These are phyloP conservation scores for Acanthosepion pharaonis DNA, from an alignment of 2,888 invertebrate genomes.

Conservation along the genomic window DNA sequence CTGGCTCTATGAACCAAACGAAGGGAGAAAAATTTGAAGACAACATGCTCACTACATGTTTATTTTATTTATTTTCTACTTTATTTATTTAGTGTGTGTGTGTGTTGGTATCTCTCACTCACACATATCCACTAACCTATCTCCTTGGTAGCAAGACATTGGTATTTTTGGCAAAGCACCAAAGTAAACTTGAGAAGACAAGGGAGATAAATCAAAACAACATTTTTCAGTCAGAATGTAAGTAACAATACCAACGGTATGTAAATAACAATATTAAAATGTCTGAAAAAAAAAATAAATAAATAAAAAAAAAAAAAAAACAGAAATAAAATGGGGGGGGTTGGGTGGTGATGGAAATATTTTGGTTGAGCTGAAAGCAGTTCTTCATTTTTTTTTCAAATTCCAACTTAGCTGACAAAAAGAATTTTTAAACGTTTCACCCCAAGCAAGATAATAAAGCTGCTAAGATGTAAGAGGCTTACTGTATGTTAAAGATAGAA, in stretches of 20 bases:
- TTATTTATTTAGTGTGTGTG: not conserved
- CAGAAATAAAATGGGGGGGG: too few species aligned
- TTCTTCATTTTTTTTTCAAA: too few species aligned
- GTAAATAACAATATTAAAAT: not conserved
- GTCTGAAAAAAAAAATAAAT: not conserved
- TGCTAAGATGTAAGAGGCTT: too few species aligned
- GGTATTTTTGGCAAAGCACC: not conserved
- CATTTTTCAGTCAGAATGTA: not conserved
- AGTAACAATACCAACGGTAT: not conserved
- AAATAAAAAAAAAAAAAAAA: not conserved
- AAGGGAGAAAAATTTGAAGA: not conserved
- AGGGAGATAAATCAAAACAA: not conserved
- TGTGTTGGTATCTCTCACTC: not conserved
- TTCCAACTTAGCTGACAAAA: too few species aligned
- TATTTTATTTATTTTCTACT: not conserved
- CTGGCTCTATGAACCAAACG: not conserved
- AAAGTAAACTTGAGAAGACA: not conserved
- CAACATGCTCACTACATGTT: not conserved
- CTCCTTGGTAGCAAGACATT: not conserved
- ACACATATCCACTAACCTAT: not conserved
- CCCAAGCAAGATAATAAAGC: too few species aligned
- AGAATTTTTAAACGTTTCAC: too few species aligned
- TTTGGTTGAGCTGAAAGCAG: too few species aligned
- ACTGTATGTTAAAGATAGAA: too few species aligned
- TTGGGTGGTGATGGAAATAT: too few species aligned